Conservation (phyloP, 2,888 invertebrate species). For the Pandemis cinnamomeana region DNA sequence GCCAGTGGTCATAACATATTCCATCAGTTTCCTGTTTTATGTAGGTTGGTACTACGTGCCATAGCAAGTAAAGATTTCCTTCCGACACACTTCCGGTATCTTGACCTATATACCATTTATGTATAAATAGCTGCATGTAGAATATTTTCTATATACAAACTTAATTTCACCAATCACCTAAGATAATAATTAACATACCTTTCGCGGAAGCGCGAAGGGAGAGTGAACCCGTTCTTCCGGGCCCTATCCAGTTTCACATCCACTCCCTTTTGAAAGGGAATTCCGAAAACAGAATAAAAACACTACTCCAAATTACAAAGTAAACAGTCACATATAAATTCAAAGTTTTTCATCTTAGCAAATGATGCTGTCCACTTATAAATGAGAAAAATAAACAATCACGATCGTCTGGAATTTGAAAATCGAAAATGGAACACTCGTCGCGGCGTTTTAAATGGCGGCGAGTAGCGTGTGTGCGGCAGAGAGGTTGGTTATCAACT, state of each 20-base stretch:
- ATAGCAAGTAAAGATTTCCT: slow-evolving; percentile 22
- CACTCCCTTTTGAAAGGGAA: slow-evolving; percentile 54
- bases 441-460: slow-evolving; percentile 33
- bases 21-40: slow-evolving; percentile 34
- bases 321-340: slow-evolving; percentile 39
- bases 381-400: slow-evolving; percentile 46
- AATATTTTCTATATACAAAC: not conserved
- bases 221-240: slow-evolving; percentile 69
- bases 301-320: slow-evolving; percentile 34
- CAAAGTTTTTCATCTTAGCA: slow-evolving; percentile 43
- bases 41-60: slow-evolving; percentile 30
- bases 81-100: slow-evolving; percentile 27
- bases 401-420: slow-evolving; percentile 45
- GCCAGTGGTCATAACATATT: slow-evolving; percentile 30
- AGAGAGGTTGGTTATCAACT: slow-evolving; percentile 74
- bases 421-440: slow-evolving; percentile 47
- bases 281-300: slow-evolving; percentile 41
- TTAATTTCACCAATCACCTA: slow-evolving; percentile 46
- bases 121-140: not conserved
- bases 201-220: slow-evolving; percentile 65
- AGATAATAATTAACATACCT: slow-evolving; percentile 60
- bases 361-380: slow-evolving; percentile 38
- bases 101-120: slow-evolving; percentile 19
- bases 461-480: slow-evolving; percentile 61
- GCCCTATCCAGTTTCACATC: slow-evolving; percentile 69